Evolutionary conservation across 2,797 vertebrate species (phyloP).

Genomic region (Rhincodon typus): DNA sequence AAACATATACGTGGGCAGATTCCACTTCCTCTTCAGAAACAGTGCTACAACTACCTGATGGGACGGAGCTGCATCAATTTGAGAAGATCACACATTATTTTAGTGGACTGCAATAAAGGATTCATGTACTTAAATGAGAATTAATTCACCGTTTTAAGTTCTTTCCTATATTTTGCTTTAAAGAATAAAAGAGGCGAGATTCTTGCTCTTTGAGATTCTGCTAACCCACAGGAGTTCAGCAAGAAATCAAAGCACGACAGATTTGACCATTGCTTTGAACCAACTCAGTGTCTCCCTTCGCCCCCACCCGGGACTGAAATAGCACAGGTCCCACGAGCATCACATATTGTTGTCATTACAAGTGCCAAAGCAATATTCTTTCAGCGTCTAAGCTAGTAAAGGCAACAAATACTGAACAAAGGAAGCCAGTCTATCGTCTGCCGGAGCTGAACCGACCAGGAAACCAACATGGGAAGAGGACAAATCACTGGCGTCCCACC

Average conservation of each 20-base stretch:
- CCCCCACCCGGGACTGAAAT: not conserved
- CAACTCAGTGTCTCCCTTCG: not conserved
- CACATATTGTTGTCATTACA: not conserved
- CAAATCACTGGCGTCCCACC: not conserved
- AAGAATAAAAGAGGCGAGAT: not conserved
- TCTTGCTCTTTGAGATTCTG: not conserved
- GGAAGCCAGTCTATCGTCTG: not conserved
- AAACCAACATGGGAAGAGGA: not conserved
- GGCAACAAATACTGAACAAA: not conserved
- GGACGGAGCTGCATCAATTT: too few relatives aligned
- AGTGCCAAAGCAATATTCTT: not conserved
- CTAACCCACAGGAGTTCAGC: not conserved
- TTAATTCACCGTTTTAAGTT: not conserved
- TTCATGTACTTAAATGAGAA: not conserved
- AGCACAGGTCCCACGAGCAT: not conserved
- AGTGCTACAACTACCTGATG: not conserved
- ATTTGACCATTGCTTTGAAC: not conserved
- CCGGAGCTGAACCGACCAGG: not conserved
- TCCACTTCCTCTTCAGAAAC: not conserved
- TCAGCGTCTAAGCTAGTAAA: not conserved
- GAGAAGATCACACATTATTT: not conserved
- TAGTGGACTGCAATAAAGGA: not conserved
- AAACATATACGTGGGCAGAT: not conserved
- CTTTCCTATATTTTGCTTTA: not conserved
- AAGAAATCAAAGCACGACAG: not conserved